Evolutionary conservation across 2,113 vertebrate species (phyloP), one percentile per base, ranked within the genome.

Genomic region (Piaya cayana): DNA sequence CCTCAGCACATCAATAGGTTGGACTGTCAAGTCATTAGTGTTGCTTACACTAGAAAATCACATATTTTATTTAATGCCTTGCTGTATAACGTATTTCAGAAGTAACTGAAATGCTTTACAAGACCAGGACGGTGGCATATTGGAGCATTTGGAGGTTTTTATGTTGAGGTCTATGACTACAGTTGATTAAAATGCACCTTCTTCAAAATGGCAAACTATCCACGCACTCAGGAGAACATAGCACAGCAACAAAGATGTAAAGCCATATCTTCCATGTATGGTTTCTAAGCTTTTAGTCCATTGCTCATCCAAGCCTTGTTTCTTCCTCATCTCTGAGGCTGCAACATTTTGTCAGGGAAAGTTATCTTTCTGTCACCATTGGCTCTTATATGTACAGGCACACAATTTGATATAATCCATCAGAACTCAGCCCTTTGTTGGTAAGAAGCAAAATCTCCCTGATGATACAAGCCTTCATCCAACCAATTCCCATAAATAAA

Each of bases 201-300:
- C n/a, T 91, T 85, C 58, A 72, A 30, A 79, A 79, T 10, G 11
- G 39, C 79, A 84, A 87, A 21, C 23, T 64, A 53, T 82, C 37
- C 45, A 5, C 58, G 43, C 78, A 55, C 36, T 86, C 21, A 60
- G 36, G 32, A 75, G 56, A 82, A 64, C 26, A 68, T 42, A 64
- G 37, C 18, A 25, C 43, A 36, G 18, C 50, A 43, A 43, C 74
- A 60, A 78, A 92, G 52, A 56, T 39, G 8, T 67, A 79, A 74
- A 58, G 15, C 43, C 47, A 21, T 0, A 0, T 52, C 34, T 75
- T 87, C 32, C 27, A 62, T 2, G 0, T 75, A n/a, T 19, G 25
- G 12, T 89, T 89, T 85, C 45, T 76, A 88, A 70, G 6, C 30
- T 90, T 92, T 86, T 88, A 60, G 70, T 71, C 49, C 14, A 50